Evolutionary conservation across 1,140 invertebrate genomes (phyloP), one percentile per base, ranked within the genome.

Genomic region (Drosophila dunni): DNA sequence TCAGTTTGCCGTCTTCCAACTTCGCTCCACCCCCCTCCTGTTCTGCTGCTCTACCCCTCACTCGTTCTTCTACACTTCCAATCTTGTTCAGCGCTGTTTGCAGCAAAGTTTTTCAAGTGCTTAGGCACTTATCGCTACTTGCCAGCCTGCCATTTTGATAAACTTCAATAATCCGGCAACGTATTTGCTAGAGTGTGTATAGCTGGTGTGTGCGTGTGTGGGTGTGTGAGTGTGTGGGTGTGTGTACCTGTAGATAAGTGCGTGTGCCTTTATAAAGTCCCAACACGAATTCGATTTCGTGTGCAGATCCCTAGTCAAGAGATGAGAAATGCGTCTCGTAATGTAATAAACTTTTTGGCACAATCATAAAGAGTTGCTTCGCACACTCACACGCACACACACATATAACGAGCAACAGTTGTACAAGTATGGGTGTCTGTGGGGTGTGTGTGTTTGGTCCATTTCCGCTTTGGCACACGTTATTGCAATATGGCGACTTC

Each of bases 401-500:
- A 38, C 38, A 24, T 17, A 45, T 7, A 17, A 44, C 65, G 48
- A 78, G 82, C 82, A 84, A 84, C 81, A 86, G 81, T 86, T 86
- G 62, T 60, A 42, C 50, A 46, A 45, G 48, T 38, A 38, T 60
- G 45, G 72, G 67, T 63, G 33, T 68, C 34, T 77, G 66, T 46
- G 29, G 45, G 72, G 64, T 63, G 33, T 68, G 44, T 77, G 66
- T 46, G 29, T 71, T 34, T 34, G 46, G 73, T 77, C 77, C 77
- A 88, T 89, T 89, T 89, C 84, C 84, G 84, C 63, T 89, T 61
- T 54, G 60, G 64, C 73, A 85, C 81, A 90, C 75, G 80, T 79
- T 89, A 89, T 84, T 90, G 84, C 85, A 89, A 89, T 90, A 89
- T 89, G 85, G 85, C 84, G 78, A 85, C 85, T 84, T 89, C 84